phyloP scores from a whole-genome alignment of 2,888 invertebrate species.

The Colletes collaris region DNA sequence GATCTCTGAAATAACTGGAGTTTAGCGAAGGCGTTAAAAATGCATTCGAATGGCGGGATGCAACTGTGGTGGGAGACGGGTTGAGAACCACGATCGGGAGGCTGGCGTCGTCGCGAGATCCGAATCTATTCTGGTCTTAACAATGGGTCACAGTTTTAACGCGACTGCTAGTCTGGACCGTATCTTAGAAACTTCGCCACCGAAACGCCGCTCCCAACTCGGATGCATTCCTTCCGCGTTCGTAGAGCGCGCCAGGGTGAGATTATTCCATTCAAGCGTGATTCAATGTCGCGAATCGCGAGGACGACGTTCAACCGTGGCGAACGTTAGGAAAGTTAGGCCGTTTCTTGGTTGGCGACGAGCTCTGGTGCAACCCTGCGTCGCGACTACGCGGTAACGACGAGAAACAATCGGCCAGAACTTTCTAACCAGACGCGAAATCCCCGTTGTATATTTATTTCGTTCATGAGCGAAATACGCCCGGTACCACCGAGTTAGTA shows the following conservation, averaged over 20 bases:
- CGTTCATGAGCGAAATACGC: too few relatives aligned
- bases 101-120: slow-evolving; percentile 71
- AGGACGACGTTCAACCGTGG: background rate
- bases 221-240: slow-evolving; percentile 18
- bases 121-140: slow-evolving; percentile 78
- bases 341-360: too few relatives aligned
- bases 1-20: too few relatives aligned
- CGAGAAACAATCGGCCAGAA: too few relatives aligned
- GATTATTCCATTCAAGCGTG: slow-evolving; percentile 11
- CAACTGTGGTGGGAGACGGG: slow-evolving; percentile 8
- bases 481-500: too few relatives aligned
- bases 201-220: slow-evolving; percentile 9
- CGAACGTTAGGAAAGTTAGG: background rate
- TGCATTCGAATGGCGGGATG: background rate
- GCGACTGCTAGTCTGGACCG: slow-evolving; percentile 58
- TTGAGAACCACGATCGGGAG: slow-evolving; percentile 61
- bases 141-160: slow-evolving; percentile 79
- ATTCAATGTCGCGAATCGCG: background rate
- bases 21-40: too few relatives aligned
- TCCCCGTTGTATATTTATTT: too few relatives aligned
- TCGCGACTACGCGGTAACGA: too few relatives aligned
- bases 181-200: slow-evolving; percentile 14
- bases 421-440: too few relatives aligned
- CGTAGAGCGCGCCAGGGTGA: background rate
- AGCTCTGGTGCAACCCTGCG: too few relatives aligned